These are phyloP conservation scores for Nannospalax galili DNA, from an alignment of 2,113 vertebrate species.

Conservation along the genomic window DNA sequence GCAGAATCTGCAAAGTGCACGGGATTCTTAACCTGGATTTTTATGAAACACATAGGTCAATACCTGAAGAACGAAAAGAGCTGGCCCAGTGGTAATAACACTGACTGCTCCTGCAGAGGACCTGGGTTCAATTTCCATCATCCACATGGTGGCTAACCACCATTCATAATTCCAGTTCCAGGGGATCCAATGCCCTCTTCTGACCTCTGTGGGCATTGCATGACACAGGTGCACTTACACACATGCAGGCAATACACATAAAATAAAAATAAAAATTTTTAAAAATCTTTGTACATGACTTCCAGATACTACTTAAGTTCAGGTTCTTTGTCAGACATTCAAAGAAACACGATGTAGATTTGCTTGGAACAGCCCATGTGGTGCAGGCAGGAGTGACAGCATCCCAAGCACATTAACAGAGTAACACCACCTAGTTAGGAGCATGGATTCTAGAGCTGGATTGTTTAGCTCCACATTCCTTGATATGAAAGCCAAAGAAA, in stretches of 20 bases:
- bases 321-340: not conserved
- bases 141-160: too few relatives aligned
- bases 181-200: too few relatives aligned
- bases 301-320: not conserved
- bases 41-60: conserved; percentile 2
- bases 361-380: not conserved
- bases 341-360: not conserved
- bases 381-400: not conserved
- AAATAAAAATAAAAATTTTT: too few relatives aligned
- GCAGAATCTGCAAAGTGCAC: not conserved
- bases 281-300: not conserved
- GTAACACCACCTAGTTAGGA: not conserved
- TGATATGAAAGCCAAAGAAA: not conserved
- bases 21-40: not conserved
- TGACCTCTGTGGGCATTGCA: too few relatives aligned
- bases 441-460: not conserved
- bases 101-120: too few relatives aligned
- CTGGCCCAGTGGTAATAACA: too few relatives aligned
- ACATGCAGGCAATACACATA: too few relatives aligned
- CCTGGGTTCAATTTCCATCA: too few relatives aligned
- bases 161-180: too few relatives aligned
- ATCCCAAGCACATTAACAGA: not conserved
- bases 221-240: too few relatives aligned
- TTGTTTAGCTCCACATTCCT: not conserved
- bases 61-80: not conserved